Evolutionary conservation across 1,140 invertebrate species (phyloP).

Genomic region (Pollicipes pollicipes): DNA sequence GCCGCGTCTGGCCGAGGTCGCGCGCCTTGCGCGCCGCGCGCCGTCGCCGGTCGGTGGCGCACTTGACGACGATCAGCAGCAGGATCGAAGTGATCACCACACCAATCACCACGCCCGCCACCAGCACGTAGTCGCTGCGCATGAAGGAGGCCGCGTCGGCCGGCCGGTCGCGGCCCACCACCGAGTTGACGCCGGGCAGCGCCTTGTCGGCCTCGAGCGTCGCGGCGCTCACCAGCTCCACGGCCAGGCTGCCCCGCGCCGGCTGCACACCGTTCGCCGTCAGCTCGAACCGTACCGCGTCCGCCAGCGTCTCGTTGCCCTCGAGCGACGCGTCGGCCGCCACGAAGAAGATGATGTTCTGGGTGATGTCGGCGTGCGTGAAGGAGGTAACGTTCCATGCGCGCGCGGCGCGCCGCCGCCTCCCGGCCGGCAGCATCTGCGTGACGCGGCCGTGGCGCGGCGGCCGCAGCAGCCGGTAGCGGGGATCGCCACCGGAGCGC

Average conservation of each 20-base stretch:
- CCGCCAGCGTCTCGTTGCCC: not conserved
- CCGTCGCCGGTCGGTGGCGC: slow-evolving; percentile 23
- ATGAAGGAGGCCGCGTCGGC: slow-evolving; percentile 27
- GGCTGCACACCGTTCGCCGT: not conserved
- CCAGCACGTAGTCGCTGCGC: slow-evolving; percentile 42
- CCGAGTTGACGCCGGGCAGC: slow-evolving; percentile 29
- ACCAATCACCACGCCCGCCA: slow-evolving; percentile 44
- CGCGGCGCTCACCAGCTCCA: not conserved
- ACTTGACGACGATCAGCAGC: slow-evolving; percentile 48
- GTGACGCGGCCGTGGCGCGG: slow-evolving; percentile 60
- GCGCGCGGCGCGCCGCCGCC: slow-evolving; percentile 29
- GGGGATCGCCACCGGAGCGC: slow-evolving; percentile 67
- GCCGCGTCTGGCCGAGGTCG: too few species aligned
- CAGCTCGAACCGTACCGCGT: not conserved
- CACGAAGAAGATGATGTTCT: slow-evolving; percentile 58
- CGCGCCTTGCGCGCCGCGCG: too few species aligned
- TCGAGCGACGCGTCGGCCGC: slow-evolving; percentile 24
- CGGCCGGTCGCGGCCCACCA: slow-evolving; percentile 30
- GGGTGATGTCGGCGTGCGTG: slow-evolving; percentile 68
- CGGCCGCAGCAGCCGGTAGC: slow-evolving; percentile 45
- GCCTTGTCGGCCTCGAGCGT: not conserved
- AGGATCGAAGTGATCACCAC: slow-evolving; percentile 45
- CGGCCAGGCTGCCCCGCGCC: not conserved
- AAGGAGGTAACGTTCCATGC: slow-evolving; percentile 53
- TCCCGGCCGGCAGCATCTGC: slow-evolving; percentile 56